A percentile compares a stretch with the other conserved stretches of the same genome.
These are phyloP conservation scores for Gambusia affinis DNA, from an alignment of 2,113 vertebrate species.

Conservation along the genomic window DNA sequence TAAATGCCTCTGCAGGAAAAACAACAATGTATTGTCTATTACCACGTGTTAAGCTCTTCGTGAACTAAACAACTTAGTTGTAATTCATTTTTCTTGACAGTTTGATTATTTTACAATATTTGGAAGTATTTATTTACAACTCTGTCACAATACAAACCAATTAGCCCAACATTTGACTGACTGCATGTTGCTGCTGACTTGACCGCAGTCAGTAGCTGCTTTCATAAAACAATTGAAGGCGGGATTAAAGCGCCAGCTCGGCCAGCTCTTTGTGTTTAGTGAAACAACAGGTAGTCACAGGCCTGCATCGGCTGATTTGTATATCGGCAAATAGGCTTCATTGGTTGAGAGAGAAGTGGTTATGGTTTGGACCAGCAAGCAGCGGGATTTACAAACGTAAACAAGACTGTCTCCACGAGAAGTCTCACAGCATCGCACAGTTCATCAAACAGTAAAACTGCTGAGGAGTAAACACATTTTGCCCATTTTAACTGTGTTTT, in stretches of 20 bases:
- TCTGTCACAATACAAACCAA: neutral
- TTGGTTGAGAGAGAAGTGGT: neutral
- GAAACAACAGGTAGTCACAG: neutral
- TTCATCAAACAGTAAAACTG: no score
- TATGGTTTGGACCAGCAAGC: neutral
- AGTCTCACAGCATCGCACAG: no score
- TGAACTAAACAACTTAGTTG: neutral
- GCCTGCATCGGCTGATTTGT: neutral
- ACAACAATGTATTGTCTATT: neutral
- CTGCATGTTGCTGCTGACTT: neutral
- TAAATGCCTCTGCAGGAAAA: conserved; percentile 3
- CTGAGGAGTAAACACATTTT: no score
- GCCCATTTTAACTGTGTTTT: no score
- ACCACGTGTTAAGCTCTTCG: conserved; percentile 7
- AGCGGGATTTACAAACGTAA: neutral
- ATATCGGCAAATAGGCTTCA: neutral
- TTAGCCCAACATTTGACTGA: neutral
- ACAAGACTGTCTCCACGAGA: neutral
- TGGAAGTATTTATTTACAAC: neutral
- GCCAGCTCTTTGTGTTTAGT: neutral
- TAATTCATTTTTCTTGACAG: neutral
- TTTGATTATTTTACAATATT: conserved; percentile 3
- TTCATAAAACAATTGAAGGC: neutral
- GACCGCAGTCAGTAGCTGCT: neutral
- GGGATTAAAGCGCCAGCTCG: no score